Conservation (phyloP, 2,888 invertebrate genomes). For the Brachyptera putata region DNA sequence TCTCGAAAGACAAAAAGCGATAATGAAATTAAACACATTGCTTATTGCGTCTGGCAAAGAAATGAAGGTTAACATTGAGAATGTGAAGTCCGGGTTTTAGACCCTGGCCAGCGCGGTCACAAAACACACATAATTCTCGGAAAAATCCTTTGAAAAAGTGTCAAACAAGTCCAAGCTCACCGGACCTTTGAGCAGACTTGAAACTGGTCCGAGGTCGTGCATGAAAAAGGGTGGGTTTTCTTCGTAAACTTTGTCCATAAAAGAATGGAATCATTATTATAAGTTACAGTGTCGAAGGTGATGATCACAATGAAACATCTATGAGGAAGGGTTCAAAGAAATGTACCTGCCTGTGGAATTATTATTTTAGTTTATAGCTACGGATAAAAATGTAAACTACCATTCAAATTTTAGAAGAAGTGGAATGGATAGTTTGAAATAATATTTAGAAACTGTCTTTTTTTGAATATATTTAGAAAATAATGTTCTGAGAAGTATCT, state of each 20-base stretch:
- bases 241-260: not conserved
- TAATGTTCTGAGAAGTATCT: too few species aligned
- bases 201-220: slow-evolving; percentile 12
- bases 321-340: too few species aligned
- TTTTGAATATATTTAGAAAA: too few species aligned
- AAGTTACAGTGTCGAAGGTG: slow-evolving; percentile 8
- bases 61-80: not conserved
- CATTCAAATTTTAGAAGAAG: too few species aligned
- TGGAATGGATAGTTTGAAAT: too few species aligned
- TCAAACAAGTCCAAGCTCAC: slow-evolving; percentile 14
- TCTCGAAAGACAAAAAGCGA: too few species aligned
- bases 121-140: not conserved
- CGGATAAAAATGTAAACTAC: too few species aligned
- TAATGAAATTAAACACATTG: not conserved
- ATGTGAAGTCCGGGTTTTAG: not conserved
- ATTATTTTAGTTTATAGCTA: too few species aligned
- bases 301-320: too few species aligned
- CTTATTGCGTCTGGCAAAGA: not conserved
- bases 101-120: not conserved
- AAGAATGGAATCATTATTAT: not conserved
- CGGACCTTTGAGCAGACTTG: not conserved
- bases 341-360: too few species aligned
- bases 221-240: slow-evolving; percentile 19
- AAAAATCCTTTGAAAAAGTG: slow-evolving; percentile 21
- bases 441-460: too few species aligned